Evolutionary conservation across 2,113 vertebrate species (phyloP).

Genomic region (Cryptomyrus ogoouensis): DNA sequence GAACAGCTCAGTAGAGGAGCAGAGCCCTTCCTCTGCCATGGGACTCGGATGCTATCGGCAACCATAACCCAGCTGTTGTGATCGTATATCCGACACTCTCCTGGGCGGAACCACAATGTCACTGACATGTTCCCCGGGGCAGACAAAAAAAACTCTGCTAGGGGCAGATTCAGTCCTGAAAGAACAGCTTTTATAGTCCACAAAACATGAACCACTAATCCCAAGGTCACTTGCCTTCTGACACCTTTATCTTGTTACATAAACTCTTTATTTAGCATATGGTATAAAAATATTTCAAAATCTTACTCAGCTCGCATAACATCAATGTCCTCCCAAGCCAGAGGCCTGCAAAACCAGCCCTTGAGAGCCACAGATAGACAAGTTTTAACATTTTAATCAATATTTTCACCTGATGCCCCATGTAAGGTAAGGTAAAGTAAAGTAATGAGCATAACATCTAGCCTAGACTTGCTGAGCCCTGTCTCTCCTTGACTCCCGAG

Average conservation of each 20-base stretch:
- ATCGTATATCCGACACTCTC: not conserved
- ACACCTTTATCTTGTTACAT: constrained; percentile 7
- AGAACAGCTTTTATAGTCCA: not conserved
- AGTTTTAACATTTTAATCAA: not conserved
- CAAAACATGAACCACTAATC: not conserved
- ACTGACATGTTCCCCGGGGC: not conserved
- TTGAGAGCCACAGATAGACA: not conserved
- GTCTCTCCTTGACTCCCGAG: not conserved
- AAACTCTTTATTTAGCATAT: constrained; percentile 5
- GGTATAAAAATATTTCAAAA: not conserved
- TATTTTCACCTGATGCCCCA: not conserved
- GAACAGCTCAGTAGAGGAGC: not conserved
- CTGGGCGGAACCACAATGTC: not conserved
- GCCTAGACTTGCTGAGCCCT: not conserved
- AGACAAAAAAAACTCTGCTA: not conserved
- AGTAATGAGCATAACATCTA: not conserved
- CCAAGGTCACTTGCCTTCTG: constrained; percentile 10
- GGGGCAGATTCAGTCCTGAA: not conserved
- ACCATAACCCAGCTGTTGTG: not conserved
- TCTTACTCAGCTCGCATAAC: not conserved
- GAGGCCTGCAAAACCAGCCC: not conserved
- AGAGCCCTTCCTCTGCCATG: not conserved
- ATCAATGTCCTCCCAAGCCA: not conserved
- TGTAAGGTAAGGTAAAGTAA: not conserved
- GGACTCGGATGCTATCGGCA: not conserved